Percentiles rank a stretch among this genome's conserved stretches.
Evolutionary conservation across 64 coral and sea anemone species (phyloP).

Genomic region (Anthopleura sola): DNA sequence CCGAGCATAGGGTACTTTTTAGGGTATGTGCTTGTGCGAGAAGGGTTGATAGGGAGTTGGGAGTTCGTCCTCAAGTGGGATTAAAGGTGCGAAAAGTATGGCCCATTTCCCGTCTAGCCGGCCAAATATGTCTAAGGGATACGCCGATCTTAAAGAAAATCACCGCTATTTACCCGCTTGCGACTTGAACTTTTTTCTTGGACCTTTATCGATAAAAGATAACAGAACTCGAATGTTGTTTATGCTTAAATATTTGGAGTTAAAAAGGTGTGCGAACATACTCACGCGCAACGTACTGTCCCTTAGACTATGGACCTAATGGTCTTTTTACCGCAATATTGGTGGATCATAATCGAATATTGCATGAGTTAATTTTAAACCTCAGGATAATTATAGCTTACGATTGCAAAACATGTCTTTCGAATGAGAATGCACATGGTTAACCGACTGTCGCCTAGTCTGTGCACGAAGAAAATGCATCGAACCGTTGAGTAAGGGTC

Average conservation of each 20-base stretch:
- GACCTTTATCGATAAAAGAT: neutral
- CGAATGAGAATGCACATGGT: neutral
- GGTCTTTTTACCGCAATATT: neutral
- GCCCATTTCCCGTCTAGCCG: conserved; percentile 12
- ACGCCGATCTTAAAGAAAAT: neutral
- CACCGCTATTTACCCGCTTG: conserved; percentile 1
- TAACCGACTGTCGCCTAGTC: neutral
- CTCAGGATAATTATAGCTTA: neutral
- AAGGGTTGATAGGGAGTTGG: neutral
- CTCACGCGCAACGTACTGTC: no score
- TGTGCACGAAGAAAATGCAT: conserved; percentile 8
- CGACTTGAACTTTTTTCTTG: neutral
- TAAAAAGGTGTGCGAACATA: no score
- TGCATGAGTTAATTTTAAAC: neutral
- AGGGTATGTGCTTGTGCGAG: neutral
- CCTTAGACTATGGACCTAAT: no score
- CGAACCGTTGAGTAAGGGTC: neutral
- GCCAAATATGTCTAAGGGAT: neutral
- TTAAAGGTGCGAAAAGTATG: neutral
- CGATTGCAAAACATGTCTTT: neutral
- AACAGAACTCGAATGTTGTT: neutral
- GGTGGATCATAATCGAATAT: neutral
- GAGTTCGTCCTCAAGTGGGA: neutral
- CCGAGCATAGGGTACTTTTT: neutral
- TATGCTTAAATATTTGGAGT: neutral